Evolutionary conservation across 2,113 vertebrate species (phyloP).

Genomic region (Pristiophorus japonicus): DNA sequence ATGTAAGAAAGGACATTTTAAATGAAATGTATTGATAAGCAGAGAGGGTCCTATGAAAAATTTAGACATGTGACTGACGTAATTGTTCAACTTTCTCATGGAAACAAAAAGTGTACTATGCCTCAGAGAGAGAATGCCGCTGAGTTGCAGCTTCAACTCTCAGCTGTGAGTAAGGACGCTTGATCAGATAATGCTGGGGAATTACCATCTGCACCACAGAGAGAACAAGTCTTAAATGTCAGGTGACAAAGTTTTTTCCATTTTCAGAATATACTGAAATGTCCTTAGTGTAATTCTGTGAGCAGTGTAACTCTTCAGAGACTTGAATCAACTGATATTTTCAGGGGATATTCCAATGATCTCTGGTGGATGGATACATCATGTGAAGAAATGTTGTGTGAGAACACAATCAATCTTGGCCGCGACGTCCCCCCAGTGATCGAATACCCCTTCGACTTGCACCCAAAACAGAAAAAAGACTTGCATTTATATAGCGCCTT

Average conservation of each 20-base stretch:
- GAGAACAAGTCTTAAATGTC: neutral
- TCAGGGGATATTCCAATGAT: neutral
- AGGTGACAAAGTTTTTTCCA: neutral
- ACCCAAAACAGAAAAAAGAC: too few relatives aligned
- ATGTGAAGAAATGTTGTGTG: neutral
- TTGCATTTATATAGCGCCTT: too few relatives aligned
- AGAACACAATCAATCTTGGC: neutral
- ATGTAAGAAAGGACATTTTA: neutral
- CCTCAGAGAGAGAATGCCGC: neutral
- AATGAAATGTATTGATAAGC: neutral
- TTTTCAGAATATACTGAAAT: slow-evolving; percentile 1
- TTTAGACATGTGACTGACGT: neutral
- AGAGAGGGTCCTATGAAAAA: neutral
- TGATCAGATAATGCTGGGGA: slow-evolving; percentile 14
- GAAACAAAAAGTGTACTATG: neutral
- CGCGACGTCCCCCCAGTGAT: neutral
- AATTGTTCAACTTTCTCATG: neutral
- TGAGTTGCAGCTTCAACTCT: neutral
- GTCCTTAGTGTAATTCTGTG: neutral
- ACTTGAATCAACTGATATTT: neutral
- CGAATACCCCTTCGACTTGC: neutral
- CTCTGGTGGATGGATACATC: neutral
- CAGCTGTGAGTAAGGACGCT: neutral
- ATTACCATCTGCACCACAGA: neutral
- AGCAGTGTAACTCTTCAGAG: neutral